These are phyloP conservation scores for Bombus sylvicola DNA, from an alignment of 1,140 invertebrate genomes.

Conservation along the genomic window DNA sequence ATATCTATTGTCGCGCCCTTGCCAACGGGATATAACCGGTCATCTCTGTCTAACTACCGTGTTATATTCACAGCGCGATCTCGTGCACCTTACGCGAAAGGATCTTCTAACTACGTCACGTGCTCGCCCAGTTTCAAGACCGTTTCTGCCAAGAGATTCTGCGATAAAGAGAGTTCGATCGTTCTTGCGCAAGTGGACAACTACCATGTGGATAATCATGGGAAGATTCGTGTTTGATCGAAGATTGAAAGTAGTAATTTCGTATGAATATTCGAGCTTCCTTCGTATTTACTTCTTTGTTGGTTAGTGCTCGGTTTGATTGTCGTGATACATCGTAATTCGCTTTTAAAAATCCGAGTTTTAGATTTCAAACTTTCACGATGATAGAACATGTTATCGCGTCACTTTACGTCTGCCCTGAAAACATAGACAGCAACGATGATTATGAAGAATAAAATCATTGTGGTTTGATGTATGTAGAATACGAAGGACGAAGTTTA, in stretches of 20 bases:
- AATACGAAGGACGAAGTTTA: too few relatives aligned
- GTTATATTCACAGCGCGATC: conserved; percentile 19
- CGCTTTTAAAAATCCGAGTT: too few relatives aligned
- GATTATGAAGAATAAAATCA: too few relatives aligned
- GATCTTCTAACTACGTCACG: conserved; percentile 45
- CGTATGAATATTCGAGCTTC: too few relatives aligned
- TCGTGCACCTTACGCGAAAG: conserved; percentile 52
- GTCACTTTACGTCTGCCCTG: too few relatives aligned
- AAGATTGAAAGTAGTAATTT: neutral
- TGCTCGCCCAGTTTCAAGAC: conserved; percentile 11
- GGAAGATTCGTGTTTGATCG: too few relatives aligned
- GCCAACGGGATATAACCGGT: conserved; percentile 46
- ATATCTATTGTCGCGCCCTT: conserved; percentile 78
- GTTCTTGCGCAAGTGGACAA: conserved; percentile 8
- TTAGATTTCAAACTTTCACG: too few relatives aligned
- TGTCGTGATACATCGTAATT: too few relatives aligned
- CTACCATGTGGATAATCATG: neutral
- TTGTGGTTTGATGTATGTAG: too few relatives aligned
- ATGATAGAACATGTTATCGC: too few relatives aligned
- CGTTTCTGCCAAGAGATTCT: conserved; percentile 36
- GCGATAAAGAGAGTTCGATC: conserved; percentile 42
- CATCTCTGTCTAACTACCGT: conserved; percentile 55
- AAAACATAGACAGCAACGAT: too few relatives aligned
- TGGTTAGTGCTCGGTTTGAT: neutral
- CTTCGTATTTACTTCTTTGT: neutral